Base-by-base conservation (phyloP, 2,113 vertebrate genomes). In the Odocoileus virginianus region DNA sequence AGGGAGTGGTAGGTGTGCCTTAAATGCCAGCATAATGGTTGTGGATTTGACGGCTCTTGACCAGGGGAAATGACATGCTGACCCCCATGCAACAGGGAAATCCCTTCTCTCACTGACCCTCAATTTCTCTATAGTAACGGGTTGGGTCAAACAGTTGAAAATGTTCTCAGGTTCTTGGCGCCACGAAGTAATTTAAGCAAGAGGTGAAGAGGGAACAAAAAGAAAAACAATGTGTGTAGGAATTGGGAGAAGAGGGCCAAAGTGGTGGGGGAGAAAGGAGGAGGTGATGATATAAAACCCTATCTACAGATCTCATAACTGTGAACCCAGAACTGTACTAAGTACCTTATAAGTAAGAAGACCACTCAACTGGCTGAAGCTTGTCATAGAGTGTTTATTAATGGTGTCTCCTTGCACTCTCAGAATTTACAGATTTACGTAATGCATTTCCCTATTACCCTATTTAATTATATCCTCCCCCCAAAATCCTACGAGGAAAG, bases 391-490 rank as follows among this genome's bases (percentile, higher is more conserved):
- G 0, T 33, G 9, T 64, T 84, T 74, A 36, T 15, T 47, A 43
- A 79, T 4, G 25, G 60, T 43, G 54, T 83, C 50, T 95, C n/a
- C n/a, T 94, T 89, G 52, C 9, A 6, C 19, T 33, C 58, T 71
- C 79, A 45, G 52, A 91, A 74, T 79, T 67, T 94, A n/a, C 61
- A 67, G 57, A 45, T n/a, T 81, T 90, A 47, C 21, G 58, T 33
- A 64, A 74, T 54, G 6, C 19, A 64, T 95, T 94, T 64, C 57
- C n/a, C 95, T 40, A n/a, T 81, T 11, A 25, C 28, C 33, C 15
- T 79, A 21, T 45, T 89, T 50, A 84, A 82, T 57, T 36, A 52
- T 67, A 36, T 58, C 57, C 11, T 91, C 86, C 90, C 90, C 90
- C 74, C 13, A 54, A 88, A 88, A 92, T 36, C 43, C 47, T 82